These are phyloP conservation scores for Augiades crinisus DNA, from an alignment of 2,888 invertebrate species.

Conservation along the genomic window DNA sequence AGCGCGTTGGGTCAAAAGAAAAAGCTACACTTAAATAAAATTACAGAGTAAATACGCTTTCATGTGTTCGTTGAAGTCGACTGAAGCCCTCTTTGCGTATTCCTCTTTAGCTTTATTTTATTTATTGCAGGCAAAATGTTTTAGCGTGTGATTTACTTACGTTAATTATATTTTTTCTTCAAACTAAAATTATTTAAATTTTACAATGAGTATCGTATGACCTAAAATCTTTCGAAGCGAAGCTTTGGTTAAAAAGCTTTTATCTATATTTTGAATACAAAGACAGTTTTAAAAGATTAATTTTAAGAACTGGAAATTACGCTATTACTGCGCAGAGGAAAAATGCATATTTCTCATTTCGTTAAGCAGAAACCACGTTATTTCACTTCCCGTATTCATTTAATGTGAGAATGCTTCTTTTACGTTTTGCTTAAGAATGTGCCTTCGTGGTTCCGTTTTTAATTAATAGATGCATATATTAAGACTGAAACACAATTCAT, in stretches of 20 bases:
- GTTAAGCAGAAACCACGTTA: conserved; percentile 35
- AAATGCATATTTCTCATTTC: conserved; percentile 30
- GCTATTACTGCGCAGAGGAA: conserved; percentile 1
- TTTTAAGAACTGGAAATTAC: background rate
- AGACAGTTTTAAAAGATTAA: background rate
- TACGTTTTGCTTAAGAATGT: conserved; percentile 38
- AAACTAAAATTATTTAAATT: too few relatives aligned
- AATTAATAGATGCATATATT: conserved; percentile 1
- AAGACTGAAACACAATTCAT: conserved; percentile 11
- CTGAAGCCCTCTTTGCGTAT: conserved; percentile 29
- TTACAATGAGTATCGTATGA: too few relatives aligned
- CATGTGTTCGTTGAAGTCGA: conserved; percentile 38
- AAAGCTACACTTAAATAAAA: conserved; percentile 56
- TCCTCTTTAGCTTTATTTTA: conserved; percentile 21
- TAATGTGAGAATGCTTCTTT: conserved; percentile 34
- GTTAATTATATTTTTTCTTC: conserved; percentile 1
- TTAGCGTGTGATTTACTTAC: conserved; percentile 6
- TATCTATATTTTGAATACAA: background rate
- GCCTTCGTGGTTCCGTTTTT: conserved; percentile 17
- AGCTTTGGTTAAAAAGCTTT: too few relatives aligned
- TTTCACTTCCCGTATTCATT: conserved; percentile 38
- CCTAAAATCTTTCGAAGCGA: too few relatives aligned
- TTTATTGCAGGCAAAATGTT: conserved; percentile 18
- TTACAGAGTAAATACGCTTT: conserved; percentile 58
- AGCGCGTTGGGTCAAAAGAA: conserved; percentile 54